Conservation (phyloP, 2,797 vertebrate species). For the Zonotrichia albicollis region DNA sequence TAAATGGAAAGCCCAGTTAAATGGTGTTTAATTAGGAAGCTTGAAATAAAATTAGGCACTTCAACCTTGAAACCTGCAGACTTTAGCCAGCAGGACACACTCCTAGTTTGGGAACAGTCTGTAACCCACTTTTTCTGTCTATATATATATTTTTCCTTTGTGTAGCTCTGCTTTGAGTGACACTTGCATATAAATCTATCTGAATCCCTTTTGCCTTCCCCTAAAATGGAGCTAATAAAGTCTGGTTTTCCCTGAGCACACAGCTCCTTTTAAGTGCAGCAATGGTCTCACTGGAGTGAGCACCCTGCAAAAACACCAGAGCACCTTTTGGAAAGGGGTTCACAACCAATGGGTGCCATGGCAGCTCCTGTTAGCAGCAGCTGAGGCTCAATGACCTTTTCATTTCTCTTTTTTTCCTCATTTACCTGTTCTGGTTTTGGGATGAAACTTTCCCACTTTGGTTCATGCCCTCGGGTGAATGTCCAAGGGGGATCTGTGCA, state of each 20-base stretch:
- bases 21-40: slow-evolving; percentile 20
- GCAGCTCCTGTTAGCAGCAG: neutral
- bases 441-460: neutral
- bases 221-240: neutral
- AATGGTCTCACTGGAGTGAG: neutral
- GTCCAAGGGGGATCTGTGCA: neutral
- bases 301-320: neutral
- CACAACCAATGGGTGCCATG: accelerated
- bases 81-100: neutral
- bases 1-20: slow-evolving; percentile 1
- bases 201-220: neutral
- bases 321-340: neutral
- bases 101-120: neutral
- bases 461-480: neutral
- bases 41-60: slow-evolving; percentile 4
- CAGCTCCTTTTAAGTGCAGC: neutral
- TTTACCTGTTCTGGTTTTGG: neutral
- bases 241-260: neutral
- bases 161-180: neutral
- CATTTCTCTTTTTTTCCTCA: neutral
- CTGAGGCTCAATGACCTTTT: neutral
- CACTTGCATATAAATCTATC: neutral
- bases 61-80: neutral
- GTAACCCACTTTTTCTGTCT: neutral
- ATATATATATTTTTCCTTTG: neutral